These are phyloP conservation scores for Pelusios castaneus DNA, from an alignment of 2,113 vertebrate genomes.

Conservation along the genomic window DNA sequence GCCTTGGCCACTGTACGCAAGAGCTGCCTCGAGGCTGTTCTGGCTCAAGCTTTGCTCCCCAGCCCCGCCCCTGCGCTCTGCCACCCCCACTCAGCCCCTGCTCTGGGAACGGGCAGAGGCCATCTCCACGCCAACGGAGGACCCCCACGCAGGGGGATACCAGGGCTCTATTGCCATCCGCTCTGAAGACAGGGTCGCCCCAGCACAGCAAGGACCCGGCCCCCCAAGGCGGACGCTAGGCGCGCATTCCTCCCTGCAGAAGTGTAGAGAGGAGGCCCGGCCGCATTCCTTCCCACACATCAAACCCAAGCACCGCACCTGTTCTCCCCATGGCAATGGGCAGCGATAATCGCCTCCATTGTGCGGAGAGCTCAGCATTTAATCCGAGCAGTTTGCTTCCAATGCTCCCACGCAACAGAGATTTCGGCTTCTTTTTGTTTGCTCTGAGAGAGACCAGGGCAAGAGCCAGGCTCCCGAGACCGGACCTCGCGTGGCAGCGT, in stretches of 20 bases:
- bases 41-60: neutral
- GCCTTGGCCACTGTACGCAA: neutral
- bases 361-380: neutral
- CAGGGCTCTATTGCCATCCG: neutral
- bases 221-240: too few species aligned
- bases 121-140: neutral
- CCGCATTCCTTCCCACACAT: neutral
- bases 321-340: too few species aligned
- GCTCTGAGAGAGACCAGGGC: neutral
- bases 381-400: neutral
- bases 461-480: neutral
- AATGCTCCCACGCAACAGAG: neutral
- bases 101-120: neutral
- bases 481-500: fast-evolving
- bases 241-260: neutral
- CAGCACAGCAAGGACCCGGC: neutral
- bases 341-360: too few species aligned
- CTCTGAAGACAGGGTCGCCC: neutral
- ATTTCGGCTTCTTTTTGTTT: fast-evolving
- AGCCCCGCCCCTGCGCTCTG: neutral
- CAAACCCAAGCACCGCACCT: too few species aligned
- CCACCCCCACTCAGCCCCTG: neutral
- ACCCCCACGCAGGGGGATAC: neutral
- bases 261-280: neutral
- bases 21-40: neutral